Evolutionary conservation across 2,797 vertebrate species (phyloP).

Genomic region (Psittacula echo): DNA sequence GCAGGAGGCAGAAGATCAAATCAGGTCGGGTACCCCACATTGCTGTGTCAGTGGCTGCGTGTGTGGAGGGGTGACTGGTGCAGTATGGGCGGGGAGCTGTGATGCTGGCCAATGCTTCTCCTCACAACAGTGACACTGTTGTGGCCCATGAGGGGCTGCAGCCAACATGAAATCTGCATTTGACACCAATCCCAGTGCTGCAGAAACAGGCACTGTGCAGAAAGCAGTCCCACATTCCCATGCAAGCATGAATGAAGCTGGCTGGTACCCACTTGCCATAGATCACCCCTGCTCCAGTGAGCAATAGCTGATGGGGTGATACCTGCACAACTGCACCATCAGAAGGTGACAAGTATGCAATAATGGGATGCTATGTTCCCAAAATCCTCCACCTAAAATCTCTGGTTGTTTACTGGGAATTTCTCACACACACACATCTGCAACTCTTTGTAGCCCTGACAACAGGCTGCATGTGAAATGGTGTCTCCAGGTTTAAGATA

Average conservation of each 20-base stretch:
- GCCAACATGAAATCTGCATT: accelerated
- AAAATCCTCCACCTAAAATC: background rate
- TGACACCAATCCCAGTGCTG: background rate
- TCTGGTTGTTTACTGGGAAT: background rate
- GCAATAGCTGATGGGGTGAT: background rate
- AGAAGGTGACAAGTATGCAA: background rate
- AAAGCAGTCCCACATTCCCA: background rate
- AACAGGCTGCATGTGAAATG: background rate
- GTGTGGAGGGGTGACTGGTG: accelerated
- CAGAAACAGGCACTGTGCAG: background rate
- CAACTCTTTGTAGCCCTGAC: slow-evolving; percentile 39
- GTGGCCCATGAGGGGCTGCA: background rate
- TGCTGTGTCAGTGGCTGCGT: accelerated
- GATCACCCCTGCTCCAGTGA: background rate
- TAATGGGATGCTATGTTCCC: background rate
- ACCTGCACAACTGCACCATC: background rate
- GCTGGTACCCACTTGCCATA: background rate
- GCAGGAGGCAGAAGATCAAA: background rate
- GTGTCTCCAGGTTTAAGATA: background rate
- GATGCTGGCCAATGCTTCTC: accelerated
- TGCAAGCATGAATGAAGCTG: accelerated
- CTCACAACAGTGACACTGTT: accelerated
- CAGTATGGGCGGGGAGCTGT: accelerated
- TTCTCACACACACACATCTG: background rate
- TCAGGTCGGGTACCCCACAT: accelerated